Evolutionary conservation across 2,113 vertebrate species (phyloP).

Genomic region (Merops nubicus): DNA sequence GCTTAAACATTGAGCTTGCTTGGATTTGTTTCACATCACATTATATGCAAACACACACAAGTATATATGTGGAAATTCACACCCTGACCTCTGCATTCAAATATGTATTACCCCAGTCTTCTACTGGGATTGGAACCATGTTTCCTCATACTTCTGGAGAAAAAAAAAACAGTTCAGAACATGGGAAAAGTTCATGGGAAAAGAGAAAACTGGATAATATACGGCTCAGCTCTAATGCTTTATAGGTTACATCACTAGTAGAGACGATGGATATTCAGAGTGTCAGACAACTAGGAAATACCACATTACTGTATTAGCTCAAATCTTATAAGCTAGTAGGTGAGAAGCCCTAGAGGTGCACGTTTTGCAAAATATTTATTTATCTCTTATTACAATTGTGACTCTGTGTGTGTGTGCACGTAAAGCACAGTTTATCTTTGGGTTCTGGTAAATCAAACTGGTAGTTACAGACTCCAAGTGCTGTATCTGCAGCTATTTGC

Average conservation of each 20-base stretch:
- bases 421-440: not conserved
- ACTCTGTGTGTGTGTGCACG: not conserved
- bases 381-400: not conserved
- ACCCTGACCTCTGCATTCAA: not conserved
- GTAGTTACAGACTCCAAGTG: not conserved
- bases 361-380: not conserved
- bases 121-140: not conserved
- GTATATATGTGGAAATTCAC: not conserved
- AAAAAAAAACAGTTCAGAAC: constrained; percentile 24
- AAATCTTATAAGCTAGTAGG: not conserved
- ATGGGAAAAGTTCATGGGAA: constrained; percentile 67
- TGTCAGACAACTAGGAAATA: constrained; percentile 40
- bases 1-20: not conserved
- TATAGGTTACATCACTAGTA: constrained; percentile 39
- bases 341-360: not conserved
- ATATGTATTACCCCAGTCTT: not conserved
- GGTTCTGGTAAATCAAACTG: not conserved
- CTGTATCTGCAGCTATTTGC: constrained; percentile 39
- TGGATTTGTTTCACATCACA: not conserved
- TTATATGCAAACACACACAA: not conserved
- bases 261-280: not conserved
- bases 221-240: constrained; percentile 54
- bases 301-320: not conserved
- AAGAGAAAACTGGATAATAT: constrained; percentile 54
- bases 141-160: not conserved